These are phyloP conservation scores for Periophthalmus modestus DNA, from an alignment of 2,113 vertebrate genomes.

Conservation along the genomic window DNA sequence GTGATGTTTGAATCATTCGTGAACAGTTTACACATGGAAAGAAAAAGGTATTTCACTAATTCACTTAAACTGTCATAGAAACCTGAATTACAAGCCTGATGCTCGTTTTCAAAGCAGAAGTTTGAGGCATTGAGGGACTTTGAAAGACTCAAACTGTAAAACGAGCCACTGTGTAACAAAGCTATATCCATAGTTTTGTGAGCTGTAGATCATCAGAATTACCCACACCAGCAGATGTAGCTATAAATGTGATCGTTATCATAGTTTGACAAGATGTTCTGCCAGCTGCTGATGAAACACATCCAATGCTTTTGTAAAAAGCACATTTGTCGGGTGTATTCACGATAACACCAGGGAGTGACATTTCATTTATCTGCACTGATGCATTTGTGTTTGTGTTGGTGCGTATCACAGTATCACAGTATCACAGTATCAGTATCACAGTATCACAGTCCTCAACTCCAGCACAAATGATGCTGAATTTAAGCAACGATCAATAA, in stretches of 20 bases:
- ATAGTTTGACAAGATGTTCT: slow-evolving; percentile 4
- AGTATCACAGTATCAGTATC: no score
- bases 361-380: background rate
- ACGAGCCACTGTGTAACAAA: no score
- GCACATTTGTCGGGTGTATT: background rate
- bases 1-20: no score
- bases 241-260: slow-evolving; percentile 1
- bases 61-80: no score
- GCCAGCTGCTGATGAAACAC: slow-evolving; percentile 2
- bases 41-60: no score
- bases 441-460: background rate
- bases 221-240: slow-evolving; percentile 3
- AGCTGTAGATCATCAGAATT: background rate
- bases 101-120: no score
- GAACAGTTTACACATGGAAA: no score
- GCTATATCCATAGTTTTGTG: background rate
- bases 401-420: no score
- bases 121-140: no score
- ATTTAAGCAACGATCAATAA: background rate
- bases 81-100: no score
- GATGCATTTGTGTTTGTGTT: background rate
- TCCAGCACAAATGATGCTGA: background rate
- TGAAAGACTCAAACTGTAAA: no score
- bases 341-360: background rate
- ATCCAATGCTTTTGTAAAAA: slow-evolving; percentile 1